These are phyloP conservation scores for Carassius carassius DNA, from an alignment of 2,113 vertebrate species.

Conservation along the genomic window DNA sequence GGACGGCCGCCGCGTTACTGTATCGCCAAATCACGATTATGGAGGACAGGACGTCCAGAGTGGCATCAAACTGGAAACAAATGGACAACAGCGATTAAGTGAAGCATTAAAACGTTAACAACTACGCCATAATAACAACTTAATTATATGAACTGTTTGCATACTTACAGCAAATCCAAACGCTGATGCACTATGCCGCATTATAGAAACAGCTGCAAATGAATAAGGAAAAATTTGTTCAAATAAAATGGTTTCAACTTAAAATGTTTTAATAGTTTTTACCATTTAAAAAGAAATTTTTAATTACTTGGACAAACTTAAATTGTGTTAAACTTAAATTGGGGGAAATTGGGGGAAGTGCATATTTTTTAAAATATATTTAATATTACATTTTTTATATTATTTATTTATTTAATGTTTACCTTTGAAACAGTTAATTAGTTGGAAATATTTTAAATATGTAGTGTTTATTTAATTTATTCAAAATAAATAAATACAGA, in stretches of 20 bases:
- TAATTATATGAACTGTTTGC: neutral
- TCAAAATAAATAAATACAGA: neutral
- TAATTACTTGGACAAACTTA: no score
- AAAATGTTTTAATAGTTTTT: neutral
- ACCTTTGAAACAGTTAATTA: neutral
- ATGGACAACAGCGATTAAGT: neutral
- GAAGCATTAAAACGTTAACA: neutral
- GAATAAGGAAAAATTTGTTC: neutral
- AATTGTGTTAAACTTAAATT: no score
- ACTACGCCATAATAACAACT: neutral
- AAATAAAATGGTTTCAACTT: neutral
- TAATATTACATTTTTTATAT: neutral
- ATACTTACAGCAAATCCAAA: conserved; percentile 92
- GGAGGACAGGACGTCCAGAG: conserved; percentile 91
- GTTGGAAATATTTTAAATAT: neutral
- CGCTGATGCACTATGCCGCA: conserved; percentile 88
- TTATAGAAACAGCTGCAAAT: conserved; percentile 85
- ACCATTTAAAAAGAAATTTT: no score
- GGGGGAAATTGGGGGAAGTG: no score
- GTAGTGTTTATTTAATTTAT: neutral
- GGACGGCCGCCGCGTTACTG: conserved; percentile 93
- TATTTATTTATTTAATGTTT: neutral
- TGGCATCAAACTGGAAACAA: conserved; percentile 88
- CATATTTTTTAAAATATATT: no score
- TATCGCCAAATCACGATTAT: conserved; percentile 97